A percentile compares a stretch with the other conserved stretches of the same genome.
Evolutionary conservation across 2,797 vertebrate genomes (phyloP).

Genomic region (Tenualosa ilisha): DNA sequence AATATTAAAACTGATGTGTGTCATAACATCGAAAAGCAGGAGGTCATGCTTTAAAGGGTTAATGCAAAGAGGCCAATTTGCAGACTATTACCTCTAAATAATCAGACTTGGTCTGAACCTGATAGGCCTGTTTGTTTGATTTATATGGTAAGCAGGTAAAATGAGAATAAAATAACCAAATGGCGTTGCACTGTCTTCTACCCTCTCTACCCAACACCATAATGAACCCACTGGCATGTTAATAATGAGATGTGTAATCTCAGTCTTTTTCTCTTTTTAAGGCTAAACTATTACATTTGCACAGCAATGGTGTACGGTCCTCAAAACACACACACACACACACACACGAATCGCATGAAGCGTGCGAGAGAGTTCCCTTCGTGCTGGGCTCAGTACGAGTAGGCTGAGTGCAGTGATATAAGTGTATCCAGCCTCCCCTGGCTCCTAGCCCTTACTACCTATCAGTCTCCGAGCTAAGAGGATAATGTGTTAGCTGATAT

Average conservation of each 20-base stretch:
- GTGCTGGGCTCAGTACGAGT: background rate
- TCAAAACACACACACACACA: background rate
- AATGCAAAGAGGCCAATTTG: slow-evolving; percentile 19
- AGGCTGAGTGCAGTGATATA: slow-evolving; percentile 24
- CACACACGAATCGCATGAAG: background rate
- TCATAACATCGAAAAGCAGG: slow-evolving; percentile 3
- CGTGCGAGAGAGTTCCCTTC: background rate
- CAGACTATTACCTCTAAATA: slow-evolving; percentile 16
- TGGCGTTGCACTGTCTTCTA: background rate
- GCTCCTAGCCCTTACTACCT: slow-evolving; percentile 69
- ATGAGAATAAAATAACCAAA: slow-evolving; percentile 26
- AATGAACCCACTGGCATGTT: slow-evolving; percentile 19
- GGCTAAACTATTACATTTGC: background rate
- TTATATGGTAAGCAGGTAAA: slow-evolving; percentile 25
- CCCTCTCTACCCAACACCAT: slow-evolving; percentile 10
- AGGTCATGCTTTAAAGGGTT: background rate
- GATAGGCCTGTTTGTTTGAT: slow-evolving; percentile 25
- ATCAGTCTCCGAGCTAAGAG: slow-evolving; percentile 79
- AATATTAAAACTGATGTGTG: background rate
- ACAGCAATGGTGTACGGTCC: background rate
- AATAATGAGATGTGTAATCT: slow-evolving; percentile 22
- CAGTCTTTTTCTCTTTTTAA: background rate
- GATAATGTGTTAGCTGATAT: slow-evolving; percentile 89
- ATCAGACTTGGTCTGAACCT: slow-evolving; percentile 1
- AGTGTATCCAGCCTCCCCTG: slow-evolving; percentile 60